Conservation (phyloP, 2,113 vertebrate species). For the Sarotherodon lohbergeri region DNA sequence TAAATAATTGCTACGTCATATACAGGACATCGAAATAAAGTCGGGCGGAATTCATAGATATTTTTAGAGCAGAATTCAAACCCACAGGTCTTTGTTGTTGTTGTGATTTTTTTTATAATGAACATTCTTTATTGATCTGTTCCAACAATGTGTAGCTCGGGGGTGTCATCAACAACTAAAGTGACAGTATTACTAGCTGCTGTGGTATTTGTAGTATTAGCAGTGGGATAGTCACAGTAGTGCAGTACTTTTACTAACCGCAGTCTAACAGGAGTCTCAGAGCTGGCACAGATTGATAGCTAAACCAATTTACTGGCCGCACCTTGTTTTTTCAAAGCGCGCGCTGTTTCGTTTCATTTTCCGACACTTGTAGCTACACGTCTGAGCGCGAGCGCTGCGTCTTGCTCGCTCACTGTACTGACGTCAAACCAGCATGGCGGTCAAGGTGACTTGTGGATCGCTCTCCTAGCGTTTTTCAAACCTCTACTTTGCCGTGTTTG, state of each 20-base stretch:
- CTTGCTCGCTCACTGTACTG: conserved; percentile 45
- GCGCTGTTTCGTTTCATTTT: neutral
- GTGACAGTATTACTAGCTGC: neutral
- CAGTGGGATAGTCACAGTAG: neutral
- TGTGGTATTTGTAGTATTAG: neutral
- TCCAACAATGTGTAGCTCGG: neutral
- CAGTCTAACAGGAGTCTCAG: neutral
- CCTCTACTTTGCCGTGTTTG: neutral
- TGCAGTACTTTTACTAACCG: neutral
- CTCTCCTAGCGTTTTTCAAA: conserved; percentile 30
- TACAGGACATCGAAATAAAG: neutral
- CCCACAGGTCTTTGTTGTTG: neutral
- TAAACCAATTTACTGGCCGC: neutral
- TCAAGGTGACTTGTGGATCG: conserved; percentile 92
- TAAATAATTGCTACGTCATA: neutral
- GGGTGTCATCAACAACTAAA: neutral
- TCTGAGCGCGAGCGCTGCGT: conserved; percentile 61
- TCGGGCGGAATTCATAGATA: neutral
- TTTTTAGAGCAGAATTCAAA: neutral
- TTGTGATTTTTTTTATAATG: neutral
- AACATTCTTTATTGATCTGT: neutral
- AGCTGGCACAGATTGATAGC: neutral
- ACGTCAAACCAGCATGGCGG: conserved; percentile 93
- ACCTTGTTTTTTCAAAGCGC: neutral
- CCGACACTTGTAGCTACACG: neutral